Conservation (phyloP, 2,888 invertebrate genomes). For the Limnephilus marmoratus region DNA sequence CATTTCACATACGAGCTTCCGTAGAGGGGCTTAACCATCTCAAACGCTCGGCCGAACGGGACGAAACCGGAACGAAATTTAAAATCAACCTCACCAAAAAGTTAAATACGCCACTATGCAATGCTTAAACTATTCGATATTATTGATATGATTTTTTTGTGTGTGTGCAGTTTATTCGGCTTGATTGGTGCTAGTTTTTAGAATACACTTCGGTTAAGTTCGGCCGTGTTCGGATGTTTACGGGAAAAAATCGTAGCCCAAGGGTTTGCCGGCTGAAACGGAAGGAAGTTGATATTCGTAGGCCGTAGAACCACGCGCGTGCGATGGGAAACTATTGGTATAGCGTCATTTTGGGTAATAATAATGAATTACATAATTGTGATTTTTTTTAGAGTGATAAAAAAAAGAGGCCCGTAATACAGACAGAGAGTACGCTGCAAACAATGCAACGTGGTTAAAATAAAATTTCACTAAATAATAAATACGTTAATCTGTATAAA, state of each 20-base stretch:
- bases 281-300: constrained; percentile 47
- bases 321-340: neutral
- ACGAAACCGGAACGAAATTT: constrained; percentile 47
- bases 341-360: neutral
- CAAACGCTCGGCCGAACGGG: constrained; percentile 19
- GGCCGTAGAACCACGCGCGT: neutral
- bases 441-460: too few relatives aligned
- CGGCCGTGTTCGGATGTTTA: constrained; percentile 35
- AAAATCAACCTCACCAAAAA: constrained; percentile 1
- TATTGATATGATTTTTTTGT: neutral
- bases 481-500: too few relatives aligned
- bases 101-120: neutral
- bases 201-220: constrained; percentile 17
- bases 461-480: too few relatives aligned
- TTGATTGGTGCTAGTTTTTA: neutral
- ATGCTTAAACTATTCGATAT: neutral
- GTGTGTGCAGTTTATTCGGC: neutral
- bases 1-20: constrained; percentile 57
- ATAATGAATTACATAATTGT: neutral
- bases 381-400: neutral
- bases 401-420: neutral
- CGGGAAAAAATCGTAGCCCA: constrained; percentile 44
- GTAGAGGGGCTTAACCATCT: constrained; percentile 30
- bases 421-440: neutral
- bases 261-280: constrained; percentile 31